These are phyloP conservation scores for Nipponacmea schrenckii DNA, from an alignment of 2,888 invertebrate species.

Conservation along the genomic window DNA sequence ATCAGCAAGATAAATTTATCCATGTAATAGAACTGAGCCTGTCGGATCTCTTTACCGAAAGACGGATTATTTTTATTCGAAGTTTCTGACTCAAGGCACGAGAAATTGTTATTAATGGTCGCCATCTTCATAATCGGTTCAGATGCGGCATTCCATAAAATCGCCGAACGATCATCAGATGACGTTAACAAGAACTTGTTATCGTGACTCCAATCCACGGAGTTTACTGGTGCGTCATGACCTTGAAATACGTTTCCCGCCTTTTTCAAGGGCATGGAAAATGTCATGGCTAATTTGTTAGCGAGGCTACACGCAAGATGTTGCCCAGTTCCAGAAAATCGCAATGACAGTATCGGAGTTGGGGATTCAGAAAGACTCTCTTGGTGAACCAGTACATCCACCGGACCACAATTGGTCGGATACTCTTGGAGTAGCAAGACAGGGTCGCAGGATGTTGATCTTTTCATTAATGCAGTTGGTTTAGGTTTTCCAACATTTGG, in stretches of 20 bases:
- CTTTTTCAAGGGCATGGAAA: slow-evolving; percentile 55
- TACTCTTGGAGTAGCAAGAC: slow-evolving; percentile 38
- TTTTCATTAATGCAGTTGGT: background rate
- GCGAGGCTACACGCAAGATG: slow-evolving; percentile 58
- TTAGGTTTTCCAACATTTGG: slow-evolving; percentile 39
- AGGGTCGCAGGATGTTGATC: slow-evolving; percentile 1
- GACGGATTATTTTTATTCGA: slow-evolving; percentile 31
- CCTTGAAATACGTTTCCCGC: slow-evolving; percentile 45
- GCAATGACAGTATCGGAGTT: slow-evolving; percentile 48
- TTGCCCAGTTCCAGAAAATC: slow-evolving; percentile 56
- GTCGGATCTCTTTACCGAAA: slow-evolving; percentile 58
- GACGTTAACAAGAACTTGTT: slow-evolving; percentile 56
- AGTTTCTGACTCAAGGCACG: slow-evolving; percentile 23
- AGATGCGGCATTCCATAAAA: slow-evolving; percentile 55
- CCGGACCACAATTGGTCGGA: slow-evolving; percentile 44
- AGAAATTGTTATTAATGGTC: slow-evolving; percentile 41
- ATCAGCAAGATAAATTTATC: slow-evolving; percentile 64
- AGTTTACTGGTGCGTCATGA: slow-evolving; percentile 59
- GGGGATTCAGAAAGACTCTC: slow-evolving; percentile 52
- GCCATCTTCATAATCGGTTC: slow-evolving; percentile 57
- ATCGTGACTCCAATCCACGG: slow-evolving; percentile 57
- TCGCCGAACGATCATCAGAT: slow-evolving; percentile 61
- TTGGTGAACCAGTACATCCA: slow-evolving; percentile 36
- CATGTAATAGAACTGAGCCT: slow-evolving; percentile 65
- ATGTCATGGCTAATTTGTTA: slow-evolving; percentile 58